Conservation (phyloP, 2,113 vertebrate species). For the Microtus oregoni region DNA sequence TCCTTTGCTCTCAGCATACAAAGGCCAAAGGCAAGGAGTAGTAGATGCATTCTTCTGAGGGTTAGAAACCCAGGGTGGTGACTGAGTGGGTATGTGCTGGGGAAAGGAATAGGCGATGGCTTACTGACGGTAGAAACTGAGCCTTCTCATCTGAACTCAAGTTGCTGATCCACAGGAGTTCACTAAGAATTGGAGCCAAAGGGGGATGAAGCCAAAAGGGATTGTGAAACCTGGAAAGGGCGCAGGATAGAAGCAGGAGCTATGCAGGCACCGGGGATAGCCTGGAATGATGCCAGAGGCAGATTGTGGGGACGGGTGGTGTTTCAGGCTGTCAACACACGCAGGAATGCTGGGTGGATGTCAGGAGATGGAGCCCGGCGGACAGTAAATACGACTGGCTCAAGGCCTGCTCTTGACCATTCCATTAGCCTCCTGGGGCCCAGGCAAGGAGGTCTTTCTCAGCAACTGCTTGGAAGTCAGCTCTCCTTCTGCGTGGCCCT, state of each 20-base stretch:
- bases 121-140: neutral
- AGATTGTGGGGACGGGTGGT: neutral
- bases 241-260: neutral
- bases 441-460: neutral
- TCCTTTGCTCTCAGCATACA: rapidly evolving
- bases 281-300: neutral
- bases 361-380: neutral
- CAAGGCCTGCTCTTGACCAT: rapidly evolving
- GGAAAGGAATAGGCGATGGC: neutral
- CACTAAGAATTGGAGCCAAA: neutral
- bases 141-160: neutral
- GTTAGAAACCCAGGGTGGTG: neutral
- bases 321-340: too few species aligned
- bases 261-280: neutral
- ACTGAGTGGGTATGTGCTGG: too few species aligned
- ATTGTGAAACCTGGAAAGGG: neutral
- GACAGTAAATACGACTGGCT: rapidly evolving
- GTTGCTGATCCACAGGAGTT: neutral
- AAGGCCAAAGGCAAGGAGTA: neutral
- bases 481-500: neutral
- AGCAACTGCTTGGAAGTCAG: neutral
- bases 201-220: neutral
- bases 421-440: neutral
- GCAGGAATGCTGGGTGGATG: too few species aligned
- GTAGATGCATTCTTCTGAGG: rapidly evolving